Conservation (phyloP, 2,113 vertebrate genomes). For the Corythaixoides concolor region DNA sequence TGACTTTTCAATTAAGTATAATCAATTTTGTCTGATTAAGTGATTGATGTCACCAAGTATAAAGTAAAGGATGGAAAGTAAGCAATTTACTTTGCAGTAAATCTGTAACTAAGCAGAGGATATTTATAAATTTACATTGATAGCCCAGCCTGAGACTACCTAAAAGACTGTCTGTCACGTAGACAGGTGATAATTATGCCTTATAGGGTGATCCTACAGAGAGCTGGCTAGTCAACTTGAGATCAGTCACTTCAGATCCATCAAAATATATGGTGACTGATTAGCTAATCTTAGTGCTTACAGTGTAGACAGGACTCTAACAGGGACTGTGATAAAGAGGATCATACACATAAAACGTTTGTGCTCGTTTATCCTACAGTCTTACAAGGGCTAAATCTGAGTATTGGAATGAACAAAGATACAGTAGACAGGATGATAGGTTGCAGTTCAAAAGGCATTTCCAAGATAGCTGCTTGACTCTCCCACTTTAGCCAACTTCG, state of each 20-base stretch:
- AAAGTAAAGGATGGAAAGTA: background rate
- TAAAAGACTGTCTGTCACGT: background rate
- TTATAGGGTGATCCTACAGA: background rate
- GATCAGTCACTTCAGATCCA: background rate
- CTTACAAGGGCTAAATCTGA: background rate
- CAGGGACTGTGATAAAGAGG: background rate
- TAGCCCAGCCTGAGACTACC: background rate
- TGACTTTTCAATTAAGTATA: conserved; percentile 11
- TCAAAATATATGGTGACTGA: background rate
- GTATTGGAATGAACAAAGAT: background rate
- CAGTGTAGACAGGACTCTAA: background rate
- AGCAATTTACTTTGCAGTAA: background rate
- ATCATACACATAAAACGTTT: background rate
- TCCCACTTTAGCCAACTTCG: background rate
- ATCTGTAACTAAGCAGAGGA: background rate
- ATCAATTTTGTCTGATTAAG: background rate
- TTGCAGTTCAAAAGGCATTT: background rate
- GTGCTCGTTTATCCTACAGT: background rate
- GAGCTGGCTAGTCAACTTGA: background rate
- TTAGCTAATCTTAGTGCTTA: background rate
- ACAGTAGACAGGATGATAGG: background rate
- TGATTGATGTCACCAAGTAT: background rate
- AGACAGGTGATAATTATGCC: background rate
- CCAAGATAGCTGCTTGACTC: background rate
- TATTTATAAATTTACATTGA: background rate